A percentile compares a stretch with the other conserved stretches of the same genome.
Evolutionary conservation across 2,888 invertebrate genomes (phyloP).

Genomic region (Cordilura impudica): DNA sequence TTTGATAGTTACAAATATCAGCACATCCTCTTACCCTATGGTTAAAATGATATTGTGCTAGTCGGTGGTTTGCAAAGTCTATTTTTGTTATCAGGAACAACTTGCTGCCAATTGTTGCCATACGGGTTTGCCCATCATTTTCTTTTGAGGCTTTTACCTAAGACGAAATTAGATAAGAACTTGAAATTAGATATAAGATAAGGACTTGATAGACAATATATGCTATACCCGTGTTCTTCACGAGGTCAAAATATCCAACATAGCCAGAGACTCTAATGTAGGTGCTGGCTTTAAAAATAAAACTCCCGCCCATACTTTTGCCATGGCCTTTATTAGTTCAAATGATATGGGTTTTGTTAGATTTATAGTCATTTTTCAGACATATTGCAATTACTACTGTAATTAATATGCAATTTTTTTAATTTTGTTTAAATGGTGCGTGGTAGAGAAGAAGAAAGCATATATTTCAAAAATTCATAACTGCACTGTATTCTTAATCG

Average conservation of each 20-base stretch:
- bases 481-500: too few relatives aligned
- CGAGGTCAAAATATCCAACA: conserved; percentile 97
- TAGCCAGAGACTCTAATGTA: conserved; percentile 94
- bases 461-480: too few relatives aligned
- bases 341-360: conserved; percentile 95
- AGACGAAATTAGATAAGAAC: conserved; percentile 87
- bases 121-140: conserved; percentile 96
- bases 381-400: too few relatives aligned
- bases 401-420: too few relatives aligned
- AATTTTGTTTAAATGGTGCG: too few relatives aligned
- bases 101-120: conserved; percentile 96
- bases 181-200: too few relatives aligned
- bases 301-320: conserved; percentile 98
- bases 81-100: conserved; percentile 94
- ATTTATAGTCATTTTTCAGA: too few relatives aligned
- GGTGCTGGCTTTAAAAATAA: conserved; percentile 93
- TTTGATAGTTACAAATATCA: too few relatives aligned
- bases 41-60: conserved; percentile 95
- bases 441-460: too few relatives aligned
- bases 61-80: conserved; percentile 99
- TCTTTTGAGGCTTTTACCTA: conserved; percentile 87
- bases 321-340: conserved; percentile 99
- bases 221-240: conserved; percentile 98
- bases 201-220: conserved; percentile 94
- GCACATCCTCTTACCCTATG: too few relatives aligned